phyloP scores from a whole-genome alignment of 2,113 vertebrate species.

The Brachypodius melanocephalos region DNA sequence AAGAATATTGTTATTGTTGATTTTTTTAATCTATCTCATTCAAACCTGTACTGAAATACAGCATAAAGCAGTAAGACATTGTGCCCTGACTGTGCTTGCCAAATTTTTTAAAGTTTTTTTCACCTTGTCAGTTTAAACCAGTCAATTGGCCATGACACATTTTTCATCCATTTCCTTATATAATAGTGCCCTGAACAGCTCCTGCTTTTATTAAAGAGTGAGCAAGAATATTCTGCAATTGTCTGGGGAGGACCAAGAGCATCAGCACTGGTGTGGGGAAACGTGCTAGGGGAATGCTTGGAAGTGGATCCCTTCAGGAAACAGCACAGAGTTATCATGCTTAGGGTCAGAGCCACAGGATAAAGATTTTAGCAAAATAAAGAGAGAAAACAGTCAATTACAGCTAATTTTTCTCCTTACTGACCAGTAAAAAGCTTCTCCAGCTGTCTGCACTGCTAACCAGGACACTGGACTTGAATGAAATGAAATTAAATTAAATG shows the following conservation, averaged over 20 bases:
- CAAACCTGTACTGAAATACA: neutral
- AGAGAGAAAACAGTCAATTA: neutral
- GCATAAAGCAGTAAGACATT: neutral
- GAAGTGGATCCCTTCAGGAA: neutral
- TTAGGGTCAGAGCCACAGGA: neutral
- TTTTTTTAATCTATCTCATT: neutral
- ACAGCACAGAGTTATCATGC: neutral
- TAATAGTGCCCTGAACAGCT: neutral
- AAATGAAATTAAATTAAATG: fast-evolving
- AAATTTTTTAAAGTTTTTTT: neutral
- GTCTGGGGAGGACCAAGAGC: neutral
- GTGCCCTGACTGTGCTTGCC: neutral
- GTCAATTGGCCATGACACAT: fast-evolving
- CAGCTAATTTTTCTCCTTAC: neutral
- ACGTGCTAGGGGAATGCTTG: neutral
- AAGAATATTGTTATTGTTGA: neutral
- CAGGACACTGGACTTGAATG: neutral
- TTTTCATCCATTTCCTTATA: neutral
- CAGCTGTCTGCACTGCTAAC: neutral
- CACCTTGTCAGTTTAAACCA: neutral
- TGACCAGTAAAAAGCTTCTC: neutral
- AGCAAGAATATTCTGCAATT: neutral
- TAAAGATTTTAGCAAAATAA: neutral
- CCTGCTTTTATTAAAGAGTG: neutral
- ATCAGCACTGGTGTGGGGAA: fast-evolving